phyloP scores from a whole-genome alignment of 2,888 invertebrate species.

The Drosophila imparisetae region DNA sequence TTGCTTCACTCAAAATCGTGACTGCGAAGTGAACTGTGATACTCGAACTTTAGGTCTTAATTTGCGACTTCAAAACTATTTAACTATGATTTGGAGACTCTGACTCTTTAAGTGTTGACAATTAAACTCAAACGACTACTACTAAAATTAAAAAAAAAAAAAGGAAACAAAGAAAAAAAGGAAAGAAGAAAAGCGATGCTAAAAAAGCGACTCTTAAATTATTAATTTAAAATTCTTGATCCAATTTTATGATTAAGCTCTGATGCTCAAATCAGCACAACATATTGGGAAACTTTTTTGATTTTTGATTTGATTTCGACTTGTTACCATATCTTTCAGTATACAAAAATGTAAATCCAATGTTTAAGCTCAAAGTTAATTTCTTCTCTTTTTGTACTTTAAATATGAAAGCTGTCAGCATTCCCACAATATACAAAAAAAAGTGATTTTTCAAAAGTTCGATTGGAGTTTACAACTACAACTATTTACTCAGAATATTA shows the following conservation, averaged over 20 bases:
- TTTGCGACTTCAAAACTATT: background rate
- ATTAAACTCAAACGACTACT: background rate
- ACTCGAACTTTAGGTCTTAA: background rate
- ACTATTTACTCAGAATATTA: background rate
- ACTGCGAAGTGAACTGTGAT: conserved; percentile 2
- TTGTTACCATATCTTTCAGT: background rate
- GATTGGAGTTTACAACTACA: background rate
- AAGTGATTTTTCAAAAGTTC: background rate
- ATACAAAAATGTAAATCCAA: rapidly evolving
- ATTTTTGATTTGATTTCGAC: background rate
- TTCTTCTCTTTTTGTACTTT: background rate
- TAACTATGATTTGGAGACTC: background rate
- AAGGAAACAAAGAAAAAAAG: background rate
- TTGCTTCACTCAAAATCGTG: conserved; percentile 14
- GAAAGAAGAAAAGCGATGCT: no score
- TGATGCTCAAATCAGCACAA: background rate
- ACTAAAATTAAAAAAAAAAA: background rate
- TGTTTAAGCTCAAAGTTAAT: background rate
- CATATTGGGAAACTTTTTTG: background rate
- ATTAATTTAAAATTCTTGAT: background rate
- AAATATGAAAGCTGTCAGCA: background rate
- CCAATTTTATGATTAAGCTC: background rate
- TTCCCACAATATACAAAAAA: background rate
- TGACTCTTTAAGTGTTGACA: background rate
- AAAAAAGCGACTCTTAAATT: background rate